Conservation (phyloP, 2,113 vertebrate genomes). For the Serinus canaria region DNA sequence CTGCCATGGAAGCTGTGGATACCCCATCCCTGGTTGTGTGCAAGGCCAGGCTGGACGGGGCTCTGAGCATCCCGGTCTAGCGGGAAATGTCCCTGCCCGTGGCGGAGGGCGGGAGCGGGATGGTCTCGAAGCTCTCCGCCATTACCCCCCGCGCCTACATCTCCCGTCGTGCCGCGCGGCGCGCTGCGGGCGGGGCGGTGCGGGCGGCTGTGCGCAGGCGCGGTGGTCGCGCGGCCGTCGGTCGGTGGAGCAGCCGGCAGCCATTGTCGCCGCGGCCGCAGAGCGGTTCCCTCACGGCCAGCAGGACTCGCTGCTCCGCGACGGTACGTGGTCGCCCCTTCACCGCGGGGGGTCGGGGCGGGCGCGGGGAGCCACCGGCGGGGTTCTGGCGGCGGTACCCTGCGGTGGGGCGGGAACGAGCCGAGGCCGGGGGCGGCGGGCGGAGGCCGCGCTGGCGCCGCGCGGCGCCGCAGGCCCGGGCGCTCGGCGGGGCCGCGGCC, state of each 20-base stretch:
- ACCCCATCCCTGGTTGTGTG: rapidly evolving
- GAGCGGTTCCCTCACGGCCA: background rate
- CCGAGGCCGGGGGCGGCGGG: too few species aligned
- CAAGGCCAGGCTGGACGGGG: background rate
- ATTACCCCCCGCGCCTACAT: background rate
- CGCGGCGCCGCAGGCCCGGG: too few species aligned
- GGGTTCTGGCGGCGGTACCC: background rate
- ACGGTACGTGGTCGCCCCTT: background rate
- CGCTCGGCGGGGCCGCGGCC: too few species aligned
- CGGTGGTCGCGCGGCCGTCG: background rate
- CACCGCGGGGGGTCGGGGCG: background rate
- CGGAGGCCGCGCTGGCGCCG: too few species aligned
- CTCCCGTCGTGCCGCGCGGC: background rate
- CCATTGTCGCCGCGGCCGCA: constrained; percentile 32
- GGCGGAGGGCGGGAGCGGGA: rapidly evolving
- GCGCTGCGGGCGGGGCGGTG: background rate
- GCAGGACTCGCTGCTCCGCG: background rate
- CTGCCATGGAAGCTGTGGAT: background rate
- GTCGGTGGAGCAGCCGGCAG: background rate
- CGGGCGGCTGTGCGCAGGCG: background rate
- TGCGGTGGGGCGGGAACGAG: background rate
- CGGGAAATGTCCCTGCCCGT: rapidly evolving
- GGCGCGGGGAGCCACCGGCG: background rate
- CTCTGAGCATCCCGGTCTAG: rapidly evolving
- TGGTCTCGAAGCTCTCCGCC: rapidly evolving